A percentile compares a stretch with the other conserved stretches of the same genome.
phyloP scores from a whole-genome alignment of 1,140 invertebrate species.

The Platorchestia sp. region DNA sequence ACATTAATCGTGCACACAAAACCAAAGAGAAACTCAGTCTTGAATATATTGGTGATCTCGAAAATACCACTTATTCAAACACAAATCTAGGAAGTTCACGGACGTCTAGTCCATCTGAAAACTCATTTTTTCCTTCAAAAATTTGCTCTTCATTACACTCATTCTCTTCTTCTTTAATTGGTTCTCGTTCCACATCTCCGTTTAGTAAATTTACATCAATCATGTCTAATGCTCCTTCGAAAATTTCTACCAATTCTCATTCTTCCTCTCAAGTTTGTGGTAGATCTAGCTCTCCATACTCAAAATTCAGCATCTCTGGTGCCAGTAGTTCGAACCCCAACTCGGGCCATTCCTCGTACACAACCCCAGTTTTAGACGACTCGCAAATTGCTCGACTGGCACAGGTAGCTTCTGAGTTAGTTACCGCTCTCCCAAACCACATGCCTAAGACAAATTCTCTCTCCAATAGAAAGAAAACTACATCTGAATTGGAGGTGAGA shows the following conservation, averaged over 20 bases:
- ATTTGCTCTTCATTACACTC: neutral
- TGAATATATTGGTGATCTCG: neutral
- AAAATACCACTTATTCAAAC: neutral
- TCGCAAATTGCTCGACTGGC: constrained; percentile 87
- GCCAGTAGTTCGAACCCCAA: neutral
- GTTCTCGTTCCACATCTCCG: neutral
- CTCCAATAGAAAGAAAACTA: constrained; percentile 92
- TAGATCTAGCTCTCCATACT: neutral
- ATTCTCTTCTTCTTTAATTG: neutral
- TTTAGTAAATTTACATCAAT: neutral
- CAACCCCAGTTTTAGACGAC: constrained; percentile 83
- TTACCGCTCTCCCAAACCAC: constrained; percentile 84
- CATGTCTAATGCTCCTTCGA: neutral
- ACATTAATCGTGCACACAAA: neutral
- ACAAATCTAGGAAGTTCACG: neutral
- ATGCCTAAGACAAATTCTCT: constrained; percentile 84
- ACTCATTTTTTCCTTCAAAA: neutral
- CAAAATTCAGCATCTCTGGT: neutral
- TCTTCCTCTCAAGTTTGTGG: neutral
- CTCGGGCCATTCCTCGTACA: neutral
- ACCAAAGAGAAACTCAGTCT: neutral
- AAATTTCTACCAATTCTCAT: neutral
- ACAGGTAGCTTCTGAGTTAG: constrained; percentile 85
- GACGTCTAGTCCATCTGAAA: neutral
- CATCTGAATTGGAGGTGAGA: constrained; percentile 87